Evolutionary conservation across 2,888 invertebrate species (phyloP).

Genomic region (Lapara coniferarum): DNA sequence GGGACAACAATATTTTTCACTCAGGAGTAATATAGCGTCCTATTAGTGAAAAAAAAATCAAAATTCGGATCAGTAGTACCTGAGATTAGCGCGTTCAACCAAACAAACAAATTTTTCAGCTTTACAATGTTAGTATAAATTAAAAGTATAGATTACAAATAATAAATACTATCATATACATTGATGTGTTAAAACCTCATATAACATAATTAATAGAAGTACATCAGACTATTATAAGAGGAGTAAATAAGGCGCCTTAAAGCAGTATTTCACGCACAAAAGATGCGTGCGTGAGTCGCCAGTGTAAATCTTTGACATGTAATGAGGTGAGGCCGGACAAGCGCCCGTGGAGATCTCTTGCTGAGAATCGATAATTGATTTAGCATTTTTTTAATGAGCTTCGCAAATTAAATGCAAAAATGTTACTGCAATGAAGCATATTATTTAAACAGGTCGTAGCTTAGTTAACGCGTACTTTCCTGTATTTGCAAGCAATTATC

Average conservation of each 20-base stretch:
- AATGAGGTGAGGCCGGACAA: slow-evolving; percentile 62
- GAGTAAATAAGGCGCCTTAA: slow-evolving; percentile 23
- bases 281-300: slow-evolving; percentile 58
- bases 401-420: slow-evolving; percentile 9
- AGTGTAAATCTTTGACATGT: slow-evolving; percentile 62
- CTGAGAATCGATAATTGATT: slow-evolving; percentile 53
- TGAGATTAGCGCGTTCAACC: no score
- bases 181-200: no score
- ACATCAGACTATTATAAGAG: not conserved
- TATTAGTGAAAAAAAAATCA: no score
- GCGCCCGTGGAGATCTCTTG: slow-evolving; percentile 46
- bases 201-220: no score
- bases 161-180: no score
- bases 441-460: not conserved
- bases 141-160: no score
- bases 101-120: no score
- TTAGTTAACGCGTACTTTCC: not conserved
- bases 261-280: slow-evolving; percentile 37
- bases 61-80: no score
- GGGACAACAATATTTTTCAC: no score
- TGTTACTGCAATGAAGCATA: not conserved
- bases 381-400: slow-evolving; percentile 25
- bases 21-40: no score
- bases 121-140: no score
- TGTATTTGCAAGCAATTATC: no score